These are phyloP conservation scores for Drosophila demipolita DNA, from an alignment of 2,888 invertebrate genomes.

Conservation along the genomic window DNA sequence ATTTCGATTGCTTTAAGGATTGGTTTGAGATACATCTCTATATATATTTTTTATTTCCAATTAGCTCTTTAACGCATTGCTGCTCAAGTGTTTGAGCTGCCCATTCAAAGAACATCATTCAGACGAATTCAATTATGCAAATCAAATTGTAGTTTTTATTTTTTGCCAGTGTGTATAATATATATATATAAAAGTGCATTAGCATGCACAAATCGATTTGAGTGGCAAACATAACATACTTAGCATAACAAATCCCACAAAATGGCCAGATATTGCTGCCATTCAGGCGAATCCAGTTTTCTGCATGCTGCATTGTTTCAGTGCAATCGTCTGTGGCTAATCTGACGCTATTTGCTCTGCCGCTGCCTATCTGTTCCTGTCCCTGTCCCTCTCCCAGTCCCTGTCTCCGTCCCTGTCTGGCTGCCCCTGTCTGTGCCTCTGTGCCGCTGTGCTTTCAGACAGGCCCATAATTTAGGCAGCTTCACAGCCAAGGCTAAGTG, in stretches of 20 bases:
- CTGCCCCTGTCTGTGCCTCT: not conserved
- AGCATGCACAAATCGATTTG: slow-evolving; percentile 46
- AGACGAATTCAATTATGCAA: slow-evolving; percentile 32
- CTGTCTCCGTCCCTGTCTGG: slow-evolving; percentile 39
- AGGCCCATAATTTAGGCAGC: slow-evolving; percentile 71
- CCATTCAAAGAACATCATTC: slow-evolving; percentile 21
- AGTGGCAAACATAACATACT: slow-evolving; percentile 44
- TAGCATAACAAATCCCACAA: slow-evolving; percentile 28
- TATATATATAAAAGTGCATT: slow-evolving; percentile 13
- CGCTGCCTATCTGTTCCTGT: slow-evolving; percentile 16
- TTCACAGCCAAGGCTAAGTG: slow-evolving; percentile 64
- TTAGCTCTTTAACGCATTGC: not conserved
- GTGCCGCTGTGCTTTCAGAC: slow-evolving; percentile 48
- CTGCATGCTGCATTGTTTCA: slow-evolving; percentile 67
- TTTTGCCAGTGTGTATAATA: slow-evolving; percentile 4
- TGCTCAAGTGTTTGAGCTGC: not conserved
- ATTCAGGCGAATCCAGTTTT: not conserved
- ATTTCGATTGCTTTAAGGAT: not conserved
- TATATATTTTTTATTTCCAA: not conserved
- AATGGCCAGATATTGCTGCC: slow-evolving; percentile 23
- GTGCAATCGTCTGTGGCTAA: slow-evolving; percentile 79
- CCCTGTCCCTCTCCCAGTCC: not conserved
- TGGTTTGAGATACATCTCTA: not conserved
- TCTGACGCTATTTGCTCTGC: slow-evolving; percentile 65
- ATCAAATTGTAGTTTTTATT: slow-evolving; percentile 37